Evolutionary conservation across 2,113 vertebrate genomes (phyloP), one percentile per base, ranked within the genome.

Genomic region (Erinaceus europaeus): DNA sequence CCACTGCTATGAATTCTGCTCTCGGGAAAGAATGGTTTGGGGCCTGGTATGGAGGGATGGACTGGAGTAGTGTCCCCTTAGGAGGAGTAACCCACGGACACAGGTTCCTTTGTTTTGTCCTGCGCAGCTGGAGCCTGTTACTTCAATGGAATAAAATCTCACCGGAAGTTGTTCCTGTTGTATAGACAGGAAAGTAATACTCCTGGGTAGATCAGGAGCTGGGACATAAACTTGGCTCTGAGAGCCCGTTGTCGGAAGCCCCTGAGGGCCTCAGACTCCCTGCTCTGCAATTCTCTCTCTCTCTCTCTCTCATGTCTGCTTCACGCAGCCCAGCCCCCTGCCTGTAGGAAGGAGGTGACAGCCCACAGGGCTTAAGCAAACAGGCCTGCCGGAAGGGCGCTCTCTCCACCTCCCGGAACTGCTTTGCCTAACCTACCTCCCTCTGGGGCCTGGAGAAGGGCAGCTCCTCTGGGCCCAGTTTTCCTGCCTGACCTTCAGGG

Each of bases 281-380:
- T 0, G 5, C 25, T 67, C 8, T 55, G 73, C 36, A 52, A 0
- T 40, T 23, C 17, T 12, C 36, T 48, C 42, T 25, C 61, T 9
- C 27, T 57, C 44, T 4, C 0, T 15, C 15, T n/a, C n/a, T n/a
- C n/a, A n/a, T 6, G 48, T 50, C 20, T 15, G 48, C 20, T 50
- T 18, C 48, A 50, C 6, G 12, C 48, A 50, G n/a, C 20, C 48
- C 9, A 2, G 29, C 36, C 34, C 1, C 0, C 13, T 2, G 67
- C 50, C 20, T n/a, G 29, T 61, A 27, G 86, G 77, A 86, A 84
- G 77, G 77, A 75, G 34, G 17, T 21, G 65, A 48, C n/a, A 6
- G 32, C 36, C 36, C 52, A 23, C n/a, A 27, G 71, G 0, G 3
- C 53, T 34, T 25, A 7, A 36, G 61, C 81, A 80, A 48, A 79